Conservation (phyloP, 2,888 invertebrate genomes). For the Pachycephus smyrnensis region DNA sequence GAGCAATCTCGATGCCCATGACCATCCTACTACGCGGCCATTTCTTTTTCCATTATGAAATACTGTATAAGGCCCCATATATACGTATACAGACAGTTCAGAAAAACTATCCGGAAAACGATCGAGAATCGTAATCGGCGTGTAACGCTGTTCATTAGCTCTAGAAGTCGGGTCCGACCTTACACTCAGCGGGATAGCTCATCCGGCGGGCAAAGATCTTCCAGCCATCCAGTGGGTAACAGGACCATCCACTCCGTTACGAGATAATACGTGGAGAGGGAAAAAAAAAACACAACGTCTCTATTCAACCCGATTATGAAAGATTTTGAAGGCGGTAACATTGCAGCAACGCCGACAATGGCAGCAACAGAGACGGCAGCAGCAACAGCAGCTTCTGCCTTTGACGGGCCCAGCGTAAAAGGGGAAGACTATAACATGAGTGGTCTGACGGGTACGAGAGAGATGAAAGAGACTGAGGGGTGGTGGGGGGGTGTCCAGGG, state of each 20-base stretch:
- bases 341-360: not conserved
- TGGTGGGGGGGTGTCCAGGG: slow-evolving; percentile 23
- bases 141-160: slow-evolving; percentile 9
- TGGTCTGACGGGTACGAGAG: slow-evolving; percentile 27
- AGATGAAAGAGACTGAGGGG: slow-evolving; percentile 14
- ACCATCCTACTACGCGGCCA: not conserved
- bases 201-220: slow-evolving; percentile 3
- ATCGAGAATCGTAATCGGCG: not conserved
- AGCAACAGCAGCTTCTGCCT: not conserved
- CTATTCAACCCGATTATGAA: slow-evolving; percentile 21
- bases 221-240: slow-evolving; percentile 9
- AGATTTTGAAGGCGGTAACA: slow-evolving; percentile 19
- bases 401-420: slow-evolving; percentile 13
- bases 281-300: slow-evolving; percentile 17
- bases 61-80: not conserved
- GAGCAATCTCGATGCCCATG: not conserved
- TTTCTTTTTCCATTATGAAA: not conserved
- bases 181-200: not conserved
- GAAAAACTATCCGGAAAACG: not conserved
- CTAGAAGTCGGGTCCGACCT: not conserved
- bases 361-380: not conserved
- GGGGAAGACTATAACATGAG: slow-evolving; percentile 13
- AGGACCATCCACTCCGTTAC: slow-evolving; percentile 47
- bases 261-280: slow-evolving; percentile 38
- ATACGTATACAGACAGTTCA: not conserved